Base-by-base conservation (phyloP, 2,113 vertebrate genomes). In the Phyllopteryx taeniolatus region DNA sequence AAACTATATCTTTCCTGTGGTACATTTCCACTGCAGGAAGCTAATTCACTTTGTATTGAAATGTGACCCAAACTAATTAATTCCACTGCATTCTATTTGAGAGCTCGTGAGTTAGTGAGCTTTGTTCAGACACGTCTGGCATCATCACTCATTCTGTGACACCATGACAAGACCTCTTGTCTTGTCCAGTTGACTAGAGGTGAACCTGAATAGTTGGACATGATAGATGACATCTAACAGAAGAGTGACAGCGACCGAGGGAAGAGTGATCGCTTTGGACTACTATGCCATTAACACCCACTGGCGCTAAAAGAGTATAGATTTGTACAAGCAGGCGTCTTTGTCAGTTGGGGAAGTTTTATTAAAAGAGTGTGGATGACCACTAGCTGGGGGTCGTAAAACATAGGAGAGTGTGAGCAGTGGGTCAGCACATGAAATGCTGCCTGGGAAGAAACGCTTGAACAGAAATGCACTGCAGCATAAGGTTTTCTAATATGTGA, bases 161-260 rank as follows among this genome's bases (percentile, higher is more conserved):
- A 89, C 81, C 67, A 73, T 85, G 87, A 92, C 89, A 84, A 74
- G 83, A 68, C 80, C 82, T 88, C 85, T 89, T 87, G 88, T 93
- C 88, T 84, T 86, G 86, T 79, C 75, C 88, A 90, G 91, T 92
- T 91, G 90, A 91, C 93, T 90, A 87, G 71, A 86, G 93, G 87
- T 92, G 92, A 94, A 93, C 92, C 89, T 74, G 0, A 91, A 90
- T 85, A 90, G 82, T 73, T 66, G 83, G 87, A 86, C 71, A 75
- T 96, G 95, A 97, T 94, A 91, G 94, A 96, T 95, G 87, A 87
- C 82, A 71, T 87, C 88, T 91, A 78, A 88, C 90, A 93, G 91
- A 87, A 92, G 93, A 91, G 92, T 92, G 91, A 91, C 83, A 81
- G 89, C 56, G 74, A 92, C 92, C 88, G 90, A 53, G 80, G 83